phyloP scores from a whole-genome alignment of 2,113 vertebrate species.

The Rafetus swinhoei region DNA sequence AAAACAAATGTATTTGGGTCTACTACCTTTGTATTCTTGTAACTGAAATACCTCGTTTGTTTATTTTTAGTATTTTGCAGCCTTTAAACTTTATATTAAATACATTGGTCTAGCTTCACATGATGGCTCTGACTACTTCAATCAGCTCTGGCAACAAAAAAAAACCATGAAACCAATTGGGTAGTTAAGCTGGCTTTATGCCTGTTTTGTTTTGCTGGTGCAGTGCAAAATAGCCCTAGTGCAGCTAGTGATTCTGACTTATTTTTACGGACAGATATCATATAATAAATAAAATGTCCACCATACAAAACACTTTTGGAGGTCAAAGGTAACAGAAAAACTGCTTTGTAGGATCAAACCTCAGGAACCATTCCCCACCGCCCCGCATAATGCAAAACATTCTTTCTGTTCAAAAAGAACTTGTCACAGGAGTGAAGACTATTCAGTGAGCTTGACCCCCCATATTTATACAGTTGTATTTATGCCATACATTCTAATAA shows the following conservation, averaged over 20 bases:
- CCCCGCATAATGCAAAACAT: background rate
- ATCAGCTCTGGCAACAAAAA: background rate
- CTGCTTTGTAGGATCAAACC: background rate
- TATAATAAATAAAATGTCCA: too few species aligned
- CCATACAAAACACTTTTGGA: too few species aligned
- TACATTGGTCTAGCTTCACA: background rate
- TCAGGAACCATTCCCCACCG: background rate
- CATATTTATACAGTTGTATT: conserved; percentile 56
- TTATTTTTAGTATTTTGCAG: background rate
- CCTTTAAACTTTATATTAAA: background rate
- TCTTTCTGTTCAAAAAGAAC: conserved; percentile 11
- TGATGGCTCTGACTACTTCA: background rate
- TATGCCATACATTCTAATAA: conserved; percentile 55
- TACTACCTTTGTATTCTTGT: too few species aligned
- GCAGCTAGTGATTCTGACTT: background rate
- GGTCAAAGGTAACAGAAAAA: background rate
- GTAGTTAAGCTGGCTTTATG: background rate
- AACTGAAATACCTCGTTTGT: background rate
- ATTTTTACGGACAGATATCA: background rate
- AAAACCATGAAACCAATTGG: background rate
- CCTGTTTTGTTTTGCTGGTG: background rate
- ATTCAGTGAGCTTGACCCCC: background rate
- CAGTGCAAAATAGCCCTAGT: background rate
- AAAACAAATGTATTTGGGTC: background rate
- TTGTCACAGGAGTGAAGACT: conserved; percentile 52